Conservation (phyloP, 2,888 invertebrate species). For the Noctua janthe region DNA sequence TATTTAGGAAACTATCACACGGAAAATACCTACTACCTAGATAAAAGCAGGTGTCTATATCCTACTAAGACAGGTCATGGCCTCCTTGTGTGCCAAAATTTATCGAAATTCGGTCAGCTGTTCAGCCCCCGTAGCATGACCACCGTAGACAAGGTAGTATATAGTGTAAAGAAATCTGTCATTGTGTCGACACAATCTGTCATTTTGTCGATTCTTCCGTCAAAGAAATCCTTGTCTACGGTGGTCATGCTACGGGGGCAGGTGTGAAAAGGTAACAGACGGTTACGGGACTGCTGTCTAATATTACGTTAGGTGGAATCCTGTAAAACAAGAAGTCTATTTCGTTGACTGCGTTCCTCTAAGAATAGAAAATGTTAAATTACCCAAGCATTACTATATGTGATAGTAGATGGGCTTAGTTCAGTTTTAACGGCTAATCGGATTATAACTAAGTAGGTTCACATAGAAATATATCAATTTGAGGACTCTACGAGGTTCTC, state of each 20-base stretch:
- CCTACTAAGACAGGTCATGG: not conserved
- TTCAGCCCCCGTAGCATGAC: too few species aligned
- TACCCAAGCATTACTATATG: not conserved
- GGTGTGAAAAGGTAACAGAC: not conserved
- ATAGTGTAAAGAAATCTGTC: too few species aligned
- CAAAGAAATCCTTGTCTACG: too few species aligned
- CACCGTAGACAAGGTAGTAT: too few species aligned
- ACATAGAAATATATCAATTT: not conserved
- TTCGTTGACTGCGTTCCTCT: not conserved
- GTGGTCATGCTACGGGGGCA: too few species aligned
- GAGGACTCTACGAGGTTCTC: not conserved
- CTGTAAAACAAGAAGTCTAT: not conserved
- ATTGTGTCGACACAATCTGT: too few species aligned
- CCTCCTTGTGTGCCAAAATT: not conserved
- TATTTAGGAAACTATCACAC: not conserved
- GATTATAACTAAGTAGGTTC: not conserved
- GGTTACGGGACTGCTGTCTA: not conserved
- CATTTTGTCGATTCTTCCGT: too few species aligned
- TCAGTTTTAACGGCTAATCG: not conserved
- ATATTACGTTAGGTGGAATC: not conserved
- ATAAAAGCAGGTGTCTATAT: not conserved
- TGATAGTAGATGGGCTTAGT: not conserved
- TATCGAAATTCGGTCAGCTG: not conserved
- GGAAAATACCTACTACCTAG: not conserved
- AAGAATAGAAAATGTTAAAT: not conserved